Percentiles rank a stretch among this genome's conserved stretches.
Evolutionary conservation across 2,797 vertebrate genomes (phyloP).

Genomic region (Falco columbarius): DNA sequence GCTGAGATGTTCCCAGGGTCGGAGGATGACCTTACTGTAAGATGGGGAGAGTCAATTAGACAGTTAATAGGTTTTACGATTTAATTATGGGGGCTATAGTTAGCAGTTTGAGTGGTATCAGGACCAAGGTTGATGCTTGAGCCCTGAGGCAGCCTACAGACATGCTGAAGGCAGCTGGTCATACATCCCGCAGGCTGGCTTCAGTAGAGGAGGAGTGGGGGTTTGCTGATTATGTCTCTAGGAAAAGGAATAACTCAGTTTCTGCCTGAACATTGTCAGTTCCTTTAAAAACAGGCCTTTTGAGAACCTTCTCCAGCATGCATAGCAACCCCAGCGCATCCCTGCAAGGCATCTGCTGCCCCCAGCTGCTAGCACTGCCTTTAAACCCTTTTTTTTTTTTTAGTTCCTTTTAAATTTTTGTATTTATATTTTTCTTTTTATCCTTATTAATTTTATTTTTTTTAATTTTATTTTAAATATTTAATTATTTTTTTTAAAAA

Average conservation of each 20-base stretch:
- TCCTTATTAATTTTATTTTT: too few relatives aligned
- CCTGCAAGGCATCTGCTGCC: background rate
- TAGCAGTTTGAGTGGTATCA: background rate
- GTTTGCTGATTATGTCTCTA: background rate
- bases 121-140: background rate
- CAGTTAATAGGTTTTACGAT: background rate
- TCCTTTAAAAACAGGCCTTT: background rate
- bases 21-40: background rate
- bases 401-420: too few relatives aligned
- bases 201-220: background rate
- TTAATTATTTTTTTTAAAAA: background rate
- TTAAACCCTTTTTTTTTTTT: background rate
- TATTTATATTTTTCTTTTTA: too few relatives aligned
- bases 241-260: background rate
- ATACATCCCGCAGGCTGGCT: background rate
- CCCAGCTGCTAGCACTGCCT: background rate
- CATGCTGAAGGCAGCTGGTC: background rate
- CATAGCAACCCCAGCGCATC: fast-evolving
- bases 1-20: background rate
- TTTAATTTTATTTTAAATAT: too few relatives aligned
- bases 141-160: background rate
- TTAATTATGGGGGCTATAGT: background rate
- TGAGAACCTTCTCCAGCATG: background rate
- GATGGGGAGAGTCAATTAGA: background rate
- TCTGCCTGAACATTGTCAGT: background rate